These are phyloP conservation scores for Pseudopleuronectes americanus DNA, from an alignment of 2,797 vertebrate species.

Conservation along the genomic window DNA sequence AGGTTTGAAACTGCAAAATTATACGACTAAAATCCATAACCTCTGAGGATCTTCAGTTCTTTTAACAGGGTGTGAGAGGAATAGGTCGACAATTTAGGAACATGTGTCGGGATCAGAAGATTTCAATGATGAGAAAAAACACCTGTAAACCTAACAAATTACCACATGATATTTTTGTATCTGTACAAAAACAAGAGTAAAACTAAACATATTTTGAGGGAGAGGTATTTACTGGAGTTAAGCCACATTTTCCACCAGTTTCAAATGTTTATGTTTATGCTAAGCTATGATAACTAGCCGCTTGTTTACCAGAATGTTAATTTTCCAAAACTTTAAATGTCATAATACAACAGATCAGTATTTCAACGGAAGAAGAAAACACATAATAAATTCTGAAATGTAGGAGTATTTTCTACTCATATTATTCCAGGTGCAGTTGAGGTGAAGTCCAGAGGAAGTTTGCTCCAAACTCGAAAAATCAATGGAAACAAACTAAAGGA, in stretches of 20 bases:
- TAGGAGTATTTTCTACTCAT: background rate
- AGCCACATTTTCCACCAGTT: background rate
- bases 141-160: background rate
- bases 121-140: too few relatives aligned
- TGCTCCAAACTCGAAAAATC: constrained; percentile 39
- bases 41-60: background rate
- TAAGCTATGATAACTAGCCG: constrained; percentile 8
- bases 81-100: background rate
- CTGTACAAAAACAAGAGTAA: too few relatives aligned
- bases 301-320: too few relatives aligned
- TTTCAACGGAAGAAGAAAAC: background rate
- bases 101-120: too few relatives aligned
- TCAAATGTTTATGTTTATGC: background rate
- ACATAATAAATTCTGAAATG: background rate
- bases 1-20: constrained; percentile 23
- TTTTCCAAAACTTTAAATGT: too few relatives aligned
- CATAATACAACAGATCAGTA: too few relatives aligned
- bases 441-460: background rate
- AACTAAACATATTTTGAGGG: too few relatives aligned
- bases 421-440: background rate
- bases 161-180: background rate
- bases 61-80: background rate
- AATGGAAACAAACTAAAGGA: constrained; percentile 20
- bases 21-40: constrained; percentile 17
- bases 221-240: too few relatives aligned